A percentile compares a stretch with the other conserved stretches of the same genome.
phyloP scores from a whole-genome alignment of 92 coral and sea anemone genomes.

The Heliopora coerulea region DNA sequence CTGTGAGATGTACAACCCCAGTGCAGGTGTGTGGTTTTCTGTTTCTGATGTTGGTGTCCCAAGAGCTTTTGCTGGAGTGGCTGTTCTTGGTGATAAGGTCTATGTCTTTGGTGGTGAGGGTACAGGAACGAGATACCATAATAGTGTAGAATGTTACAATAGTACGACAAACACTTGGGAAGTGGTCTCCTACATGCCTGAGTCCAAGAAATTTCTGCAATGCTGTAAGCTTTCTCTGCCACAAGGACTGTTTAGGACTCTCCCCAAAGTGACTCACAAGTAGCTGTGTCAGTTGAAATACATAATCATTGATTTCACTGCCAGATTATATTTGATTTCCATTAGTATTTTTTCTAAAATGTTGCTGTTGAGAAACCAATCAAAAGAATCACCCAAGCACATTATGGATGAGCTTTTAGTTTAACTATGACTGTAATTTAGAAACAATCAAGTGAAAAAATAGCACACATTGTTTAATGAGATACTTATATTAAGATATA shows the following conservation, averaged over 20 bases:
- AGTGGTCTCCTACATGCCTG: conserved; percentile 81
- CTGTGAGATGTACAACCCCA: conserved; percentile 80
- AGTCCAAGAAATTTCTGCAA: conserved; percentile 93
- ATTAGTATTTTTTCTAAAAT: too few species aligned
- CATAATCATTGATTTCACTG: too few species aligned
- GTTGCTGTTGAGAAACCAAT: too few species aligned
- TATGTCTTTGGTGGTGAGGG: conserved; percentile 94
- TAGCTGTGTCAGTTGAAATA: too few species aligned
- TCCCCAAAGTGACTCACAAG: conserved; percentile 25
- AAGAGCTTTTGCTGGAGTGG: conserved; percentile 87
- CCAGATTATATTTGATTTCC: too few species aligned
- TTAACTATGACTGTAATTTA: too few species aligned
- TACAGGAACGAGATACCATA: conserved; percentile 81
- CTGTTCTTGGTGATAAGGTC: conserved; percentile 62
- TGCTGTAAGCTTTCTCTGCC: conserved; percentile 77
- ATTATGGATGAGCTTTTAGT: too few species aligned
- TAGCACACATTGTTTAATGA: too few species aligned
- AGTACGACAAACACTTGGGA: conserved; percentile 74
- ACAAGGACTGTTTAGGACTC: conserved; percentile 57
- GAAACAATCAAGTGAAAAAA: too few species aligned
- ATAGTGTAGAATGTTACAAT: conserved; percentile 87
- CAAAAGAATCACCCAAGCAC: too few species aligned
- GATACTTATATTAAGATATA: too few species aligned
- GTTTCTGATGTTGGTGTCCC: conserved; percentile 74
- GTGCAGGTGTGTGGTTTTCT: conserved; percentile 61